phyloP scores from a whole-genome alignment of 2,797 vertebrate species.

The Phoxinus dragarum region DNA sequence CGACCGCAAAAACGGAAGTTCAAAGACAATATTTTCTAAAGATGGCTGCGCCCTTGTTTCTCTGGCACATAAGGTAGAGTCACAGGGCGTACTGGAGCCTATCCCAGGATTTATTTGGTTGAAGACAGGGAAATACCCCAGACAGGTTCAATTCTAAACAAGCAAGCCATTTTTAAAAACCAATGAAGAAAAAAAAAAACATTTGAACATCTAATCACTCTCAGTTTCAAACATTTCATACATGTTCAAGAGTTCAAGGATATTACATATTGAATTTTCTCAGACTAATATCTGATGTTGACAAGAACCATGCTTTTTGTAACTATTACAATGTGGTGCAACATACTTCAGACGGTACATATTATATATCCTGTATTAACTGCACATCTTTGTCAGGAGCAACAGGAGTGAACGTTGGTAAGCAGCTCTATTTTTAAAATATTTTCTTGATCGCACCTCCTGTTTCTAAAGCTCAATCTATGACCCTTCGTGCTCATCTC shows the following conservation, averaged over 20 bases:
- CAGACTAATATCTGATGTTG: background rate
- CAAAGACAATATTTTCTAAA: too few species aligned
- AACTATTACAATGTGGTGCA: background rate
- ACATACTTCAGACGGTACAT: background rate
- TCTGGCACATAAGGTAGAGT: too few species aligned
- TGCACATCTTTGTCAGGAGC: background rate
- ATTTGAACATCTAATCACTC: background rate
- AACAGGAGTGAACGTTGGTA: background rate
- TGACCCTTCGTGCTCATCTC: constrained; percentile 5
- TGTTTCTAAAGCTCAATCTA: background rate
- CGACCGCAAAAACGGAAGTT: too few species aligned
- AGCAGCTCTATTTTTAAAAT: background rate
- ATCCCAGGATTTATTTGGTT: background rate
- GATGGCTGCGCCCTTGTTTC: too few species aligned
- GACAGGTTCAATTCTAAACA: background rate
- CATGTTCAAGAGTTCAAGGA: background rate
- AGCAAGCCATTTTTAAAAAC: background rate
- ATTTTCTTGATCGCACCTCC: background rate
- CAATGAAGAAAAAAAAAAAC: background rate
- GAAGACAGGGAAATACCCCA: background rate
- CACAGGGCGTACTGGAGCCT: background rate
- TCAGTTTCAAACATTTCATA: background rate
- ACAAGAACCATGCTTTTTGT: background rate
- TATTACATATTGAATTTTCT: background rate
- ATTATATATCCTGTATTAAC: background rate